Evolutionary conservation across 1,140 invertebrate species (phyloP), one percentile per base, ranked within the genome.

Genomic region (Diorhabda carinulata): DNA sequence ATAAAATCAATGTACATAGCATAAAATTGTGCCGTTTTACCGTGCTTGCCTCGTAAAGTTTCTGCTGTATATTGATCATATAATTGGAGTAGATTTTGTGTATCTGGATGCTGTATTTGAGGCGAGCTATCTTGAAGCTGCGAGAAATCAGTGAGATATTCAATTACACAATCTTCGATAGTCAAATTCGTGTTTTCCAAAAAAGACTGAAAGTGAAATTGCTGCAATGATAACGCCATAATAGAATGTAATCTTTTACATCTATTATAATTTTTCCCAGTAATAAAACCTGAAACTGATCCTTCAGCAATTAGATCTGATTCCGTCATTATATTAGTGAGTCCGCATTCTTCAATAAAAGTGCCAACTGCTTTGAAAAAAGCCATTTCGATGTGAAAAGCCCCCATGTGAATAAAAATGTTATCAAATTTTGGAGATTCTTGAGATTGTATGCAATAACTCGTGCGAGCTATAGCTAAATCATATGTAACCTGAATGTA

Each of bases 291-390:
- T n/a, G n/a, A n/a, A n/a, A n/a, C n/a, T n/a, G n/a, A n/a, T n/a
- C n/a, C n/a, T n/a, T n/a, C n/a, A n/a, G n/a, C n/a, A n/a, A n/a
- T n/a, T 6, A 68, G 10, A 10, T 45, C 7, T 7, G 5, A 10
- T n/a, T 68, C 67, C 5, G 67, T 68, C 65, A 68, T 5, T 5
- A 68, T 68, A 62, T 41, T n/a, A 52, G 62, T 41, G 42, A 70
- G 80, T 5, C 76, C 69, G 58, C 79, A 80, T 47, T 81, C 72
- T 61, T 79, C 72, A 42, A 82, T 78, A 72, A 82, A 83, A 25
- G 80, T 68, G 43, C 67, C 67, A 43, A 68, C 7, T 25, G 67
- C 67, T 44, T 62, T 68, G 47, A 68, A 68, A 52, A 68, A 68
- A 5, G 79, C 74, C 75, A 82, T 75, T 59, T 77, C 60, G 41